phyloP scores from a whole-genome alignment of 35 echinoderm and acorn worm genomes.

The Chiridota heheva region DNA sequence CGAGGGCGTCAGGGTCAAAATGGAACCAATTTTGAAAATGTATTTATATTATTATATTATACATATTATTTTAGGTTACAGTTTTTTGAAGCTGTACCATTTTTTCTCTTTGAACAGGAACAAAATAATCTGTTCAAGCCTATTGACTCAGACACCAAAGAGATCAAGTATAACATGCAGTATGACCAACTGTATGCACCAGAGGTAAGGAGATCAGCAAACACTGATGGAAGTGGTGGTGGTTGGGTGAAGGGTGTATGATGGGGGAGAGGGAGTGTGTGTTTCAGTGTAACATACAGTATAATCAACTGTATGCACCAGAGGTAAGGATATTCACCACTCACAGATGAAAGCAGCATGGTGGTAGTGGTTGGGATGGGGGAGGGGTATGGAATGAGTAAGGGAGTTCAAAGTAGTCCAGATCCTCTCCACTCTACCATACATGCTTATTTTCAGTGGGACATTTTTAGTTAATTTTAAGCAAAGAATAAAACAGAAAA shows the following conservation, averaged over 20 bases:
- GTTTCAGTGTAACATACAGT: neutral
- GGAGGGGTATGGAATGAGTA: neutral
- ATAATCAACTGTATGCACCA: neutral
- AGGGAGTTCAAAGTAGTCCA: too few species aligned
- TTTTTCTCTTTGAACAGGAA: slow-evolving; percentile 38
- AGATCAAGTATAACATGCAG: slow-evolving; percentile 66
- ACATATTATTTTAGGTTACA: neutral
- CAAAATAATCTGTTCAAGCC: slow-evolving; percentile 54
- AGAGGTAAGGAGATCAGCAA: slow-evolving; percentile 63
- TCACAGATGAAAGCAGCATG: neutral
- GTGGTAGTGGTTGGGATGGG: neutral
- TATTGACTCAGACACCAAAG: slow-evolving; percentile 82
- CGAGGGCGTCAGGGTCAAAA: neutral
- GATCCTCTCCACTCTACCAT: too few species aligned
- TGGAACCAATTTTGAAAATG: neutral
- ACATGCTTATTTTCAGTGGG: too few species aligned
- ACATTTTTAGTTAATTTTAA: too few species aligned
- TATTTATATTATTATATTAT: neutral
- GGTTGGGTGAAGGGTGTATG: neutral
- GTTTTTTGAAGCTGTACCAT: neutral
- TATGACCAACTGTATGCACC: slow-evolving; percentile 94
- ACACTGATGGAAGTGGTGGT: neutral
- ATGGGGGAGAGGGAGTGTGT: neutral
- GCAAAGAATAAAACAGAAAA: too few species aligned
- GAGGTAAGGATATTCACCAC: neutral